Conservation (phyloP, 2,888 invertebrate species). For the Habrosyne pyritoides region DNA sequence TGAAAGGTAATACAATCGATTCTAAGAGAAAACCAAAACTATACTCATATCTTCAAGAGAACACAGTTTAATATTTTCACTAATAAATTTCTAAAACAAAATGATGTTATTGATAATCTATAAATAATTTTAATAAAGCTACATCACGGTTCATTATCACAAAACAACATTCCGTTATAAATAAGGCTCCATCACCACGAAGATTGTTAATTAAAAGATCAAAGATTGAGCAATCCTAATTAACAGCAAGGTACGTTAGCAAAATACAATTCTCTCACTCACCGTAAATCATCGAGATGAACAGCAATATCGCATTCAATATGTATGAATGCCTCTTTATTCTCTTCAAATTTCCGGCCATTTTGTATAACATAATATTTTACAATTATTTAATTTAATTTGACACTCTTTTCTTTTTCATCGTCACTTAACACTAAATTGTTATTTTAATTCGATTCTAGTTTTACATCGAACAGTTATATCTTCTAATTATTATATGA, state of each 20-base stretch:
- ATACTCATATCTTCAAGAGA: too few species aligned
- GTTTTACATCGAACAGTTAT: conserved; percentile 36
- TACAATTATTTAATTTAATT: conserved; percentile 49
- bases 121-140: not conserved
- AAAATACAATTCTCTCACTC: conserved; percentile 51
- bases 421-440: conserved; percentile 61
- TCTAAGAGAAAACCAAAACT: too few species aligned
- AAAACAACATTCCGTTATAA: not conserved
- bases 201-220: conserved; percentile 15
- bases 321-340: conserved; percentile 70
- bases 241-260: conserved; percentile 35
- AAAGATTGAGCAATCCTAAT: conserved; percentile 30
- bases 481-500: conserved; percentile 45
- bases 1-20: too few species aligned
- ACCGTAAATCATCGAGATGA: conserved; percentile 77
- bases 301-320: conserved; percentile 70
- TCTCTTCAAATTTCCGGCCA: conserved; percentile 67
- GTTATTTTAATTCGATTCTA: conserved; percentile 31
- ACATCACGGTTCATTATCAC: not conserved
- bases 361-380: conserved; percentile 52
- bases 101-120: not conserved
- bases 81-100: too few species aligned
- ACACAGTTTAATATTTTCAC: too few species aligned
- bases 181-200: conserved; percentile 5
- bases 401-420: conserved; percentile 68